These are phyloP conservation scores for Rallus crepitans DNA, from an alignment of 2,797 vertebrate genomes.

Conservation along the genomic window DNA sequence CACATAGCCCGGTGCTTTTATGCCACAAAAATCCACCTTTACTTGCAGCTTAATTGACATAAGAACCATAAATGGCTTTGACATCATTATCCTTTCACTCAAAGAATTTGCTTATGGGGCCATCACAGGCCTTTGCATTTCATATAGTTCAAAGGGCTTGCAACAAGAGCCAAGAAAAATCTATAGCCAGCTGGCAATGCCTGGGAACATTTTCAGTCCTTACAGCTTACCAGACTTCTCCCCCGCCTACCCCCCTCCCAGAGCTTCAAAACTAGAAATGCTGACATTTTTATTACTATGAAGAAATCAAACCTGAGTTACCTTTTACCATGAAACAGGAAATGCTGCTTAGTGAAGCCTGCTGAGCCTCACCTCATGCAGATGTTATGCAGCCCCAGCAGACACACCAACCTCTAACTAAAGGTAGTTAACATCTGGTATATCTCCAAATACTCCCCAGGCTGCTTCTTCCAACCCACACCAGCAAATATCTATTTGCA, in stretches of 20 bases:
- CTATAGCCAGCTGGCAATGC: conserved; percentile 48
- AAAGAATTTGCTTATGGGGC: conserved; percentile 1
- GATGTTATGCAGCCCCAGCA: conserved; percentile 12
- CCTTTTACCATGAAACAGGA: neutral
- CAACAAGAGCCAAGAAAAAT: conserved; percentile 51
- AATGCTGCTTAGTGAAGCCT: neutral
- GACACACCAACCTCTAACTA: neutral
- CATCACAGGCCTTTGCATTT: neutral
- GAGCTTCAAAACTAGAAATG: neutral
- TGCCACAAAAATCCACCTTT: conserved; percentile 12
- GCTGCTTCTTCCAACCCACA: neutral
- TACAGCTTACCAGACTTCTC: neutral
- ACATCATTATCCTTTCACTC: neutral
- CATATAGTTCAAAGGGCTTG: conserved; percentile 37
- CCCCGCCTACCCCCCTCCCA: neutral
- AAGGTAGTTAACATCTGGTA: conserved; percentile 12
- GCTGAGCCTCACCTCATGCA: neutral
- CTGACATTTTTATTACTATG: conserved; percentile 24
- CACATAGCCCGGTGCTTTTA: neutral
- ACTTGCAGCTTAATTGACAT: neutral
- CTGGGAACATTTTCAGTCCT: conserved; percentile 34
- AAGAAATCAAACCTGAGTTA: conserved; percentile 11
- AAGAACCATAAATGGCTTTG: neutral
- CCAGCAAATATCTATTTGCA: neutral
- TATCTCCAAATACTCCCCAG: neutral